Conservation (phyloP, 2,888 invertebrate species). For the Volucella bombylans region DNA sequence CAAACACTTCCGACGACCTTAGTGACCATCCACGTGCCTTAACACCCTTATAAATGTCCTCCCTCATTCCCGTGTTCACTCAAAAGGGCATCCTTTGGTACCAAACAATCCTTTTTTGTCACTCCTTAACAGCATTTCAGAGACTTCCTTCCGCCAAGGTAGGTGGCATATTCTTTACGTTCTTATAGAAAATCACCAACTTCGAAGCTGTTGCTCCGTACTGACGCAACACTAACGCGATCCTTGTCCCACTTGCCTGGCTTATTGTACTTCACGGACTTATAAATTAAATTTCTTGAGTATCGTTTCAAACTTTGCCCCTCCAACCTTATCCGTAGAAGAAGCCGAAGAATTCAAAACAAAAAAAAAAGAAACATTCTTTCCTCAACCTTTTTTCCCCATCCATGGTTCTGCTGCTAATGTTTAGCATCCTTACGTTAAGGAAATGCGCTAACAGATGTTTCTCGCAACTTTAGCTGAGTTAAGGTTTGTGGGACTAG, state of each 20-base stretch:
- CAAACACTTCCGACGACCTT: too few relatives aligned
- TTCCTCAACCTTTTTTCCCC: constrained; percentile 24
- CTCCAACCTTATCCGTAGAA: neutral
- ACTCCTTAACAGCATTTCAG: too few relatives aligned
- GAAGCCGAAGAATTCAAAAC: neutral
- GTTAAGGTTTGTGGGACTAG: neutral
- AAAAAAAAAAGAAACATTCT: neutral
- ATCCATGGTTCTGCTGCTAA: constrained; percentile 3
- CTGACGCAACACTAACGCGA: neutral
- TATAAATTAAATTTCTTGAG: constrained; percentile 42
- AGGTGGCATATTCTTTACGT: too few relatives aligned
- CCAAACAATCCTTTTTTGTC: too few relatives aligned
- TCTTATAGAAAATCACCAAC: neutral
- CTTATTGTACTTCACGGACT: constrained; percentile 29
- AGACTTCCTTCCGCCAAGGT: too few relatives aligned
- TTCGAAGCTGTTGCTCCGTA: neutral
- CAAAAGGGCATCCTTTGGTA: too few relatives aligned
- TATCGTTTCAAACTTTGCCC: constrained; percentile 3
- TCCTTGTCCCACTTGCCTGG: neutral
- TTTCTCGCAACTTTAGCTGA: constrained; percentile 18
- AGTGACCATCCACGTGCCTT: too few relatives aligned
- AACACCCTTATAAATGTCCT: too few relatives aligned
- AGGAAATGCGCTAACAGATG: constrained; percentile 46
- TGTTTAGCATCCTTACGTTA: constrained; percentile 17
- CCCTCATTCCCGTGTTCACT: too few relatives aligned